Conservation (phyloP, 2,888 invertebrate genomes). For the Agrotis exclamationis region DNA sequence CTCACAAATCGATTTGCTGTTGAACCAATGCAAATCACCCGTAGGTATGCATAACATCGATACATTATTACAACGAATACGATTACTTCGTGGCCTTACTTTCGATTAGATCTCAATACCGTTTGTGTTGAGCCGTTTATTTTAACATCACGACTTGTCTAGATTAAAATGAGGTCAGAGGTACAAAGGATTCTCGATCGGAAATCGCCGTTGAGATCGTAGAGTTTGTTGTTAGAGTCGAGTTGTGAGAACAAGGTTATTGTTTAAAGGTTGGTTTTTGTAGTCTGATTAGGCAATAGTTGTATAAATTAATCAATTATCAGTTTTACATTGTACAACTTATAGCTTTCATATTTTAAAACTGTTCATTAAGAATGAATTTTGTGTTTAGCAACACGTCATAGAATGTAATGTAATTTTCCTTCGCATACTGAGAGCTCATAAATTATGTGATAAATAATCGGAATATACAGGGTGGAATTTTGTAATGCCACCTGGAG, state of each 20-base stretch:
- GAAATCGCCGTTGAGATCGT: slow-evolving; percentile 40
- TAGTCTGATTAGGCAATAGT: background rate
- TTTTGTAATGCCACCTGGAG: too few relatives aligned
- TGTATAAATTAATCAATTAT: background rate
- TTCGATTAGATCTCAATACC: slow-evolving; percentile 71
- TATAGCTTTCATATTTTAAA: too few relatives aligned
- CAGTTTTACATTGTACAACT: background rate
- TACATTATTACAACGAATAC: slow-evolving; percentile 54
- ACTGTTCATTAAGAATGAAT: too few relatives aligned
- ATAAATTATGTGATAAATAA: too few relatives aligned
- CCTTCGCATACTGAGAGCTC: too few relatives aligned
- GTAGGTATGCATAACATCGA: slow-evolving; percentile 41
- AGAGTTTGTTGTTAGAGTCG: slow-evolving; percentile 22
- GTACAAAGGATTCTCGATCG: slow-evolving; percentile 67
- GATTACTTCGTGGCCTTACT: slow-evolving; percentile 71
- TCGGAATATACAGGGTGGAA: too few relatives aligned
- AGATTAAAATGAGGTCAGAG: slow-evolving; percentile 75
- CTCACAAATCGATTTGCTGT: slow-evolving; percentile 36
- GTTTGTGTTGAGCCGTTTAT: slow-evolving; percentile 77
- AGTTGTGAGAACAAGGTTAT: slow-evolving; percentile 20
- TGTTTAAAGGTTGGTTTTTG: background rate
- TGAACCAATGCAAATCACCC: slow-evolving; percentile 30
- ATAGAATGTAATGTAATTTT: too few relatives aligned
- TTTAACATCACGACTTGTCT: slow-evolving; percentile 80
- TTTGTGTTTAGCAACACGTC: too few relatives aligned